Percentiles rank a stretch among this genome's conserved stretches.
phyloP scores from a whole-genome alignment of 2,888 invertebrate species.

The Andrena trimmerana region DNA sequence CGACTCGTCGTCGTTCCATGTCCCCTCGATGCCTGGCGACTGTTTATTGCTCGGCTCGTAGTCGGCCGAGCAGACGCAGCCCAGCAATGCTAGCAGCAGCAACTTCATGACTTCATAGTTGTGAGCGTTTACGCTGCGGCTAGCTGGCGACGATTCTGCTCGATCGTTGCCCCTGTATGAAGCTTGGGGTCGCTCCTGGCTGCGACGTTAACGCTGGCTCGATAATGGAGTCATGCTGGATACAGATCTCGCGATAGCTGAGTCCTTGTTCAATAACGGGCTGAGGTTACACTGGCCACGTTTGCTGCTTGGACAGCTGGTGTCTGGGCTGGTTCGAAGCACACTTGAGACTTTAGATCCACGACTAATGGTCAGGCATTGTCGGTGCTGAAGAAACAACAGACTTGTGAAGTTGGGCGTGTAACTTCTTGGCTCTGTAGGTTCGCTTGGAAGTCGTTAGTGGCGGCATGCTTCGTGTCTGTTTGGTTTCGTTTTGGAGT shows the following conservation, averaged over 20 bases:
- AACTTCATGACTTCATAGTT: constrained; percentile 81
- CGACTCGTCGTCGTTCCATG: constrained; percentile 1
- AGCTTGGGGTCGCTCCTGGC: background rate
- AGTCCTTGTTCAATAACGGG: too few species aligned
- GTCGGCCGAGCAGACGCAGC: constrained; percentile 73
- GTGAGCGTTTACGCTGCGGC: constrained; percentile 23
- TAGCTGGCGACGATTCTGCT: background rate
- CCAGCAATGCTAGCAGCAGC: constrained; percentile 69
- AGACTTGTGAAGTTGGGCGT: background rate
- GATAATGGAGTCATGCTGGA: background rate
- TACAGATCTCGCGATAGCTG: too few species aligned
- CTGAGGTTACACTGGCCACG: too few species aligned
- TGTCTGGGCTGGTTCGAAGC: background rate
- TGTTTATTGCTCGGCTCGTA: constrained; percentile 48
- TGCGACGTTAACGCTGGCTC: background rate
- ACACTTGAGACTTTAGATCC: background rate
- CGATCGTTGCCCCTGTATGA: background rate
- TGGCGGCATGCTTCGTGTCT: background rate
- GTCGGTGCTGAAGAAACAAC: background rate
- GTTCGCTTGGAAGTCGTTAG: background rate
- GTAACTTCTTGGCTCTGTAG: background rate
- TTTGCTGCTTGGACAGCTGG: too few species aligned
- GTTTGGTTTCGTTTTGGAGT: background rate
- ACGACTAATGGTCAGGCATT: background rate
- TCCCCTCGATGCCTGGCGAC: background rate